phyloP scores from a whole-genome alignment of 2,113 vertebrate species.

The Periophthalmodon schlosseri region DNA sequence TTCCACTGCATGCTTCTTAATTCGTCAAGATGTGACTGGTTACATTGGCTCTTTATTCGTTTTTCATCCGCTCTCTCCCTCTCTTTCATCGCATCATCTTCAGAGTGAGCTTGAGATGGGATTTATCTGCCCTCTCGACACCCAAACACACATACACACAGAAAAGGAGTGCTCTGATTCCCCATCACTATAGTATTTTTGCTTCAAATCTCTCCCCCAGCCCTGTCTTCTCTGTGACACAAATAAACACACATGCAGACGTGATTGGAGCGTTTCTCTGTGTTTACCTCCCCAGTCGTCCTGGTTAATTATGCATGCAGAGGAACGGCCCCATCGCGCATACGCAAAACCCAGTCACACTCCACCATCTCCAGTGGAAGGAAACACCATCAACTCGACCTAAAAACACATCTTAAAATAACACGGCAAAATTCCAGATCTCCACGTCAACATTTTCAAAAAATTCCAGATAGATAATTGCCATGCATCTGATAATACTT shows the following conservation, averaged over 20 bases:
- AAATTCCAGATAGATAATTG: not conserved
- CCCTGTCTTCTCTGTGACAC: constrained; percentile 61
- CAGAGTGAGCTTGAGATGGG: constrained; percentile 70
- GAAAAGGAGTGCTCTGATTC: constrained; percentile 41
- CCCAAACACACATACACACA: constrained; percentile 7
- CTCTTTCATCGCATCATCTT: constrained; percentile 74
- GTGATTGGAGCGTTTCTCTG: constrained; percentile 50
- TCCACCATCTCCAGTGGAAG: constrained; percentile 38
- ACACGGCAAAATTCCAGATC: constrained; percentile 6
- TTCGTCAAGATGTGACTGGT: constrained; percentile 63
- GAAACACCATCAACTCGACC: constrained; percentile 34
- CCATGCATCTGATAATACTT: not conserved
- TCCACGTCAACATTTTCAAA: constrained; percentile 50
- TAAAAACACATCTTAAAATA: constrained; percentile 50
- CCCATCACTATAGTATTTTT: constrained; percentile 48
- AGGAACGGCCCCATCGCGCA: constrained; percentile 48
- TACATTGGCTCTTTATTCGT: constrained; percentile 52
- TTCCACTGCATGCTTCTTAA: constrained; percentile 70
- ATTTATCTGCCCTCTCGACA: constrained; percentile 63
- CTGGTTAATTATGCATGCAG: constrained; percentile 76
- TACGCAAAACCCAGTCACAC: constrained; percentile 35
- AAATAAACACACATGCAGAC: constrained; percentile 42
- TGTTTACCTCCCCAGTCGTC: constrained; percentile 70
- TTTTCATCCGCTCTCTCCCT: constrained; percentile 65
- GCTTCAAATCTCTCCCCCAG: constrained; percentile 53